Evolutionary conservation across 2,888 invertebrate genomes (phyloP).

Genomic region (Drosophila paramelanica): DNA sequence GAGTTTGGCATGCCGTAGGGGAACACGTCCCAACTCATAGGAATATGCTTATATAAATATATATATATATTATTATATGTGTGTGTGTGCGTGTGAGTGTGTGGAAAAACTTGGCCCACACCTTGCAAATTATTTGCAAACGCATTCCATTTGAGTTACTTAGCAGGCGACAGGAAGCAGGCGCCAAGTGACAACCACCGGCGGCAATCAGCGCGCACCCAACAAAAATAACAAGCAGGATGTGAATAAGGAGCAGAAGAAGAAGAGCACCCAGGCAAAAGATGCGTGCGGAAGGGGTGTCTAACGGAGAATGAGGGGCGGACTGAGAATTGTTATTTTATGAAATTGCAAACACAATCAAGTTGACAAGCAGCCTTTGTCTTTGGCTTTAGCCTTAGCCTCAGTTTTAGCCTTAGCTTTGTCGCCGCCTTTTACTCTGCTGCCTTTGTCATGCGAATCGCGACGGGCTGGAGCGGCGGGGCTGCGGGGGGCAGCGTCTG

Average conservation of each 20-base stretch:
- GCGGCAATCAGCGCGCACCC: conserved; percentile 69
- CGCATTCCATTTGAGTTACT: conserved; percentile 72
- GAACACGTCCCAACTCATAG: not conserved
- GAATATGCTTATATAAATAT: not conserved
- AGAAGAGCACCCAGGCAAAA: not conserved
- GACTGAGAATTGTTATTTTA: conserved; percentile 73
- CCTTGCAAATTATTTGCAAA: conserved; percentile 72
- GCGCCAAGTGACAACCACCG: conserved; percentile 72
- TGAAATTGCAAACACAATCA: conserved; percentile 81
- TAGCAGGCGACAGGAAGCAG: conserved; percentile 47
- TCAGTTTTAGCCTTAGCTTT: conserved; percentile 22
- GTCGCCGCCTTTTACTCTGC: conserved; percentile 6
- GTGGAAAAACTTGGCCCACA: conserved; percentile 33
- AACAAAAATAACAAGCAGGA: conserved; percentile 57
- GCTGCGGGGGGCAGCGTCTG: conserved; percentile 33
- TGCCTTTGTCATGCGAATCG: not conserved
- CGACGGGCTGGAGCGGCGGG: not conserved
- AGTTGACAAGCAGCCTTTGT: conserved; percentile 64
- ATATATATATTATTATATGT: not conserved
- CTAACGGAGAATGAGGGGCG: not conserved
- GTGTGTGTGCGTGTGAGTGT: not conserved
- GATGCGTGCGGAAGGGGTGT: conserved; percentile 23
- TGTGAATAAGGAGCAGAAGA: conserved; percentile 7
- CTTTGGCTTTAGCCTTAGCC: conserved; percentile 36
- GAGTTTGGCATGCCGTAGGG: conserved; percentile 70